These are phyloP conservation scores for Cantharis rustica DNA, from an alignment of 2,888 invertebrate genomes.

Conservation along the genomic window DNA sequence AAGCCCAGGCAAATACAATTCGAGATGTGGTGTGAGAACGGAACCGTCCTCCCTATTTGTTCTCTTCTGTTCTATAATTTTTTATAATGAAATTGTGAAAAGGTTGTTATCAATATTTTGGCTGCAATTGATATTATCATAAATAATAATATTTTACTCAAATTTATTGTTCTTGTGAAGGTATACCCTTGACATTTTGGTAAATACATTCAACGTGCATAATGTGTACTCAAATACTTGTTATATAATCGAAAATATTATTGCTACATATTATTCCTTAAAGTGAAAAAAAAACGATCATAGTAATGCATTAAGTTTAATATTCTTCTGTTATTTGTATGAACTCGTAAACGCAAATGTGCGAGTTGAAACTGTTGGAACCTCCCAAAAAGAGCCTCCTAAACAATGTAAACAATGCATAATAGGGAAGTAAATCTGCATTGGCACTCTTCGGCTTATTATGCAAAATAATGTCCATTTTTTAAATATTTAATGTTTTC, in stretches of 20 bases:
- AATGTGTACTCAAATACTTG: not conserved
- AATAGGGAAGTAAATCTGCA: not conserved
- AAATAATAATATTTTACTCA: not conserved
- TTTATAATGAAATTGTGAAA: not conserved
- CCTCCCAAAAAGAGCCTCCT: not conserved
- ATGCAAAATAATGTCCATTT: not conserved
- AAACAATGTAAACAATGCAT: constrained; percentile 1
- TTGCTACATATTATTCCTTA: not conserved
- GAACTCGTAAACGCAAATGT: not conserved
- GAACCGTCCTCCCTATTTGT: not conserved
- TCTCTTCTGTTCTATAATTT: not conserved
- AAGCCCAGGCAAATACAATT: not conserved
- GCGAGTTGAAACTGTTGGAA: not conserved
- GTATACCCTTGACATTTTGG: constrained; percentile 1
- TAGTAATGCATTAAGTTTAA: not conserved
- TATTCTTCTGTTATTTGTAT: not conserved
- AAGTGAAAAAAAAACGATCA: not conserved
- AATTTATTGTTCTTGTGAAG: constrained; percentile 1
- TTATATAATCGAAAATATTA: not conserved
- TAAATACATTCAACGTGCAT: not conserved
- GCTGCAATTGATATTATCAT: not conserved
- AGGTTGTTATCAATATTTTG: not conserved
- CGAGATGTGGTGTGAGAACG: not conserved
- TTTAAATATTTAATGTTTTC: not conserved
- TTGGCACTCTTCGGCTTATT: not conserved